Base-by-base conservation (phyloP, 2,888 invertebrate species). In the Mylabris sibirica region DNA sequence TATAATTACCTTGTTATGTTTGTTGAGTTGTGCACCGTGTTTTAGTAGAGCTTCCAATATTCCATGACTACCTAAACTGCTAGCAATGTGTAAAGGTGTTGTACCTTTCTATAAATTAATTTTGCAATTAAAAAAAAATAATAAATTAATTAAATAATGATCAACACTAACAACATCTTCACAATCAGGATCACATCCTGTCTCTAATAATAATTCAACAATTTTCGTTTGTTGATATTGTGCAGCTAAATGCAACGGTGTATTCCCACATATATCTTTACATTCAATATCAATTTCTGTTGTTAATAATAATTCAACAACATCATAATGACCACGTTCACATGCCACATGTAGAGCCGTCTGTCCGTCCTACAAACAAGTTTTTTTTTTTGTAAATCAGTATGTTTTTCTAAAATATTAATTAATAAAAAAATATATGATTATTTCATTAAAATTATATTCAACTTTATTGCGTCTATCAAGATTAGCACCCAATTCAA, bases 241-340 rank as follows among this genome's bases (percentile, higher is more conserved):
- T 0, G 93, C 91, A 0, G 94, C 93, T 63, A 92, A 87, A 80
- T 94, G 94, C 34, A 95, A 87, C 0, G 94, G 91, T 5, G 92
- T 91, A 76, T 88, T 90, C 14, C 93, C 93, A 17, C 90, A 90
- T 76, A 88, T 87, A 80, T 94, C 93, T 70, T 88, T 87, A 35
- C 90, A 90, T 78, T 93, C 92, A 76, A 90, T 88, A 68, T 90
- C 88, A 0, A 91, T 91, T 12, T 90, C 90, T 69, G 87, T 84
- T 20, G 84, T 83, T 65, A 90, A 80, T 22, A 90, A 85, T 75
- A 89, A 86, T 63, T 89, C 87, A 66, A 89, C 88, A 1, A 90
- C 89, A 35, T 88, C 86, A 62, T 86, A 85, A 80, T 92, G 91
- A 0, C 92, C 92, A 11, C 89, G 87, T 78, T 90, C 90, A 76